Evolutionary conservation across 53 echinoderm and acorn worm genomes (phyloP).

Genomic region (Mesocentrotus franciscanus): DNA sequence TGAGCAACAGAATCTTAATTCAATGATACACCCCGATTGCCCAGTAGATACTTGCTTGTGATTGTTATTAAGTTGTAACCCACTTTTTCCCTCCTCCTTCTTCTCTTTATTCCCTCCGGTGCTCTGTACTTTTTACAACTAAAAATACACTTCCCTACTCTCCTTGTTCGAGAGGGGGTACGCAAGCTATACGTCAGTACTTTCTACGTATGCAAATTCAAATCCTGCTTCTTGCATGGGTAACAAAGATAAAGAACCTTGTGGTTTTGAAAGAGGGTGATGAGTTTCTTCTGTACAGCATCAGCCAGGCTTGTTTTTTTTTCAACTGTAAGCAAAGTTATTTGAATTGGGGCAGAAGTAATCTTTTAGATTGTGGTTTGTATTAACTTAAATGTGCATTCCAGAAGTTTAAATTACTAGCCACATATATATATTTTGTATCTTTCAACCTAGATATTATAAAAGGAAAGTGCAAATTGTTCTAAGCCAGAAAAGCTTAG

Average conservation of each 20-base stretch:
- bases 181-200: slow-evolving; percentile 4
- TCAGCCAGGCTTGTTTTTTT: neutral
- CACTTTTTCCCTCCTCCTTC: neutral
- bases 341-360: slow-evolving; percentile 29
- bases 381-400: slow-evolving; percentile 23
- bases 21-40: neutral
- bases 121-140: slow-evolving; percentile 6
- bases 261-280: slow-evolving; percentile 9
- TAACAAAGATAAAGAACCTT: neutral
- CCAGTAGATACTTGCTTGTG: neutral
- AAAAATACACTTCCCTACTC: slow-evolving; percentile 16
- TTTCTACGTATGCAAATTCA: slow-evolving; percentile 20
- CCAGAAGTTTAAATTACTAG: neutral
- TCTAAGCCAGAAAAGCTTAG: neutral
- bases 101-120: neutral
- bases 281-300: slow-evolving; percentile 6
- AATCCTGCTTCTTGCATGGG: neutral
- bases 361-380: slow-evolving; percentile 19
- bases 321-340: neutral
- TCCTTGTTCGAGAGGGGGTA: neutral
- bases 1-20: slow-evolving; percentile 32
- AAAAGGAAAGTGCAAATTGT: neutral
- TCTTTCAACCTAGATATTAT: slow-evolving; percentile 23
- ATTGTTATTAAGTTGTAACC: slow-evolving; percentile 20
- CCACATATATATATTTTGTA: neutral